A percentile compares a stretch with the other conserved stretches of the same genome.
Conservation (phyloP, 2,113 vertebrate species). For the Taurulus bubalis region DNA sequence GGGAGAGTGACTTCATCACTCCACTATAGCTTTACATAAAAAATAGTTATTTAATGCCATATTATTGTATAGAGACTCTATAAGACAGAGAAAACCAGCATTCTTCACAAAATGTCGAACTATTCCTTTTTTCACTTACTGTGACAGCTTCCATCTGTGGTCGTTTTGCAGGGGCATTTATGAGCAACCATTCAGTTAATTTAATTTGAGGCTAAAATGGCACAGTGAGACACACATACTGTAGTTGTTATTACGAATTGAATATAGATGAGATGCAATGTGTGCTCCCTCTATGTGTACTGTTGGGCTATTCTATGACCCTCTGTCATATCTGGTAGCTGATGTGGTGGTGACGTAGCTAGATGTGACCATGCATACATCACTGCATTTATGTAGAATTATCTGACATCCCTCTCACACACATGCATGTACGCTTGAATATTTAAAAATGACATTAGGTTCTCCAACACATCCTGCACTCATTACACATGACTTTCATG, state of each 20-base stretch:
- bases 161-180: constrained; percentile 19
- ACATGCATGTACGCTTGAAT: background rate
- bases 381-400: constrained; percentile 20
- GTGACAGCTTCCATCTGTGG: constrained; percentile 47
- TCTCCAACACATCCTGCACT: background rate
- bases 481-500: background rate
- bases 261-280: constrained; percentile 7
- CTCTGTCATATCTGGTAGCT: constrained; percentile 35
- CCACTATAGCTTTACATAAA: too few relatives aligned
- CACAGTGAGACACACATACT: background rate
- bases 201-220: background rate
- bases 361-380: constrained; percentile 45
- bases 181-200: constrained; percentile 15
- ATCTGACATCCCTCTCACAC: background rate
- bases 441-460: constrained; percentile 15
- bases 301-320: constrained; percentile 6
- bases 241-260: constrained; percentile 7
- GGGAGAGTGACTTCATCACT: too few relatives aligned
- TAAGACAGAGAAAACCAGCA: background rate
- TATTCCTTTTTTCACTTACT: constrained; percentile 8
- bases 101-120: background rate
- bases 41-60: too few relatives aligned
- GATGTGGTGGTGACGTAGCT: constrained; percentile 22
- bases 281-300: constrained; percentile 3
- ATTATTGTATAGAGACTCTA: too few relatives aligned